Evolutionary conservation across 2,797 vertebrate genomes (phyloP), one percentile per base, ranked within the genome.

Genomic region (Neostethus bicornis): DNA sequence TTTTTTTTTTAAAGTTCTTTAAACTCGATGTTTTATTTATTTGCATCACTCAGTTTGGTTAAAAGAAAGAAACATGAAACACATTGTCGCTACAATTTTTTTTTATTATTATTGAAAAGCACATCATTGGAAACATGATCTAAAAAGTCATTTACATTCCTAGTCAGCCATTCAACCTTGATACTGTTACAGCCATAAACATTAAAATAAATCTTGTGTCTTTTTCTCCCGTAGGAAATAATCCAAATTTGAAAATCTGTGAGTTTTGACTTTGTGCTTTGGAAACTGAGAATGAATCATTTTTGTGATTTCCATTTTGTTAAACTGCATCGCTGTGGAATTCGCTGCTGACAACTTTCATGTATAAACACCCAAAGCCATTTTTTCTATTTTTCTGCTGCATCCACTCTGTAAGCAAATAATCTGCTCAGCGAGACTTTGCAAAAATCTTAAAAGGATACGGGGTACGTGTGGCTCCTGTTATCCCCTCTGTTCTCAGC

Each of bases 401-500:
- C 23, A 29, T 17, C 5, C 17, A 3, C 3, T 70, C 4, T 7
- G 0, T 1, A 0, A n/a, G 4, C 16, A 19, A 3, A n/a, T 1
- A n/a, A 5, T 7, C 12, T 32, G 16, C 14, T 85, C 77, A 88
- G 14, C 85, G 88, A 23, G 79, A 68, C 29, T 81, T 37, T 29
- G 91, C 92, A 0, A 80, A 70, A 70, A 96, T 73, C 50, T 84
- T 39, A 21, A 94, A 93, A 2, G 82, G 89, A 10, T 85, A 52
- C 0, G 95, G 94, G 13, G 92, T 83, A 19, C 92, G 50, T 8
- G 93, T 93, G 16, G 91, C 19, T 31, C 93, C 93, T 0, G 79
- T 37, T 70, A 92, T 69, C 35, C 91, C 90, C 5, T 91, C 70
- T 3, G 84, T 55, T 31, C 38, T 89, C 38, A 87, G 66, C 0